Evolutionary conservation across 2,888 invertebrate species (phyloP).

Genomic region (Pteria penguin): DNA sequence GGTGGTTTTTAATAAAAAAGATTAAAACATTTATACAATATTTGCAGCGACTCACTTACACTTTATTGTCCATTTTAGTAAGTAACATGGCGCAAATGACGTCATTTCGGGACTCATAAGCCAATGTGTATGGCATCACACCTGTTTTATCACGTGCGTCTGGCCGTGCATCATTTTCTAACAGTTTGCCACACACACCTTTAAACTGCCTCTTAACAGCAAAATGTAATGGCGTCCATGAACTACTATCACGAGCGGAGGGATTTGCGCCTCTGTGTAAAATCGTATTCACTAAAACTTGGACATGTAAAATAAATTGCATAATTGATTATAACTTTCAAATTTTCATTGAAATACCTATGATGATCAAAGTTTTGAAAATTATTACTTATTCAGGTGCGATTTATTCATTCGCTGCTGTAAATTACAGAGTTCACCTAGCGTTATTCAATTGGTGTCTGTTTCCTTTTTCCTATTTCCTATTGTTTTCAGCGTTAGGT

Average conservation of each 20-base stretch:
- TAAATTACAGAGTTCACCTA: too few species aligned
- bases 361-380: neutral
- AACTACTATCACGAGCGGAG: slow-evolving; percentile 51
- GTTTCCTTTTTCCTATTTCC: too few species aligned
- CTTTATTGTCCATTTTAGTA: slow-evolving; percentile 62
- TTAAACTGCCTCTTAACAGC: slow-evolving; percentile 64
- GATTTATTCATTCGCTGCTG: too few species aligned
- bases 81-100: slow-evolving; percentile 67
- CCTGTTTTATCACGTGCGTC: slow-evolving; percentile 60
- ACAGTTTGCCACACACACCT: slow-evolving; percentile 65
- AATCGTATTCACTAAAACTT: slow-evolving; percentile 63
- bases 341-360: neutral
- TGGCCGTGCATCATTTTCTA: slow-evolving; percentile 69
- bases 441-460: too few species aligned
- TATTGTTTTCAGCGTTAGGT: too few species aligned
- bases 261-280: slow-evolving; percentile 72
- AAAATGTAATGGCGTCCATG: slow-evolving; percentile 69
- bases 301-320: slow-evolving; percentile 52
- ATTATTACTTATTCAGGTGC: too few species aligned
- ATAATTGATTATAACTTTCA: neutral
- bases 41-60: too few species aligned
- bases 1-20: too few species aligned
- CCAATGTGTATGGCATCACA: slow-evolving; percentile 62
- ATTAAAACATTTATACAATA: too few species aligned
- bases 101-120: slow-evolving; percentile 66